Base-by-base conservation (phyloP, 2,888 invertebrate species). In the Erebia epiphron region DNA sequence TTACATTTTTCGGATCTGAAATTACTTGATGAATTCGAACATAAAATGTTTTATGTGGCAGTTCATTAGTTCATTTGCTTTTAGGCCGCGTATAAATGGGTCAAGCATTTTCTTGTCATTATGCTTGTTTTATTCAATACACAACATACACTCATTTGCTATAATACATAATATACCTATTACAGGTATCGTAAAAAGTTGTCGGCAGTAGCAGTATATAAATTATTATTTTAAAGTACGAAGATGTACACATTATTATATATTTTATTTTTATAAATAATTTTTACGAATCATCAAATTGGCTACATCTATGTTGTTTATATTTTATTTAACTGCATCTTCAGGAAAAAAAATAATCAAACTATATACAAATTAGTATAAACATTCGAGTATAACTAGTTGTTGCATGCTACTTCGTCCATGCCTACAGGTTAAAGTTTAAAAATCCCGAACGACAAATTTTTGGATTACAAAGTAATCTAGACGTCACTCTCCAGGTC, bases 41-140 rank as follows among this genome's bases (percentile, higher is more conserved):
- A 72, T 74, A 65, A 70, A 74, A 70, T 61, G 52, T 74, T 72
- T 74, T 71, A 74, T 73, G 70, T 70, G 69, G 49, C 58, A 57
- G 67, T 72, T 72, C 68, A 70, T 70, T 61, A 67, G 66, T 74
- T 70, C 69, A 67, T 70, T 73, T 73, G 67, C 65, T 73, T 71
- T 70, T 66, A 72, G 54, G 21, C 68, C 63, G 43, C 70, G 70
- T 70, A 66, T 66, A 74, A 71, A 72, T 67, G 62, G 70, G 67
- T 62, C 71, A 68, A 63, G 52, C 65, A 65, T 70, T 74, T 70
- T 54, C 50, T 60, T 68, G 50, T 74, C 70, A 68, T 68, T 70
- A 70, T 54, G 68, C 68, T 70, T 72, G 56, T 49, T 69, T 69
- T 73, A 43, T 70, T 72, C 54, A 64, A 63, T 60, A 67, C 60